Percentiles rank a stretch among this genome's conserved stretches.
Evolutionary conservation across 2,797 vertebrate species (phyloP).

Genomic region (Helicolenus hilgendorfi): DNA sequence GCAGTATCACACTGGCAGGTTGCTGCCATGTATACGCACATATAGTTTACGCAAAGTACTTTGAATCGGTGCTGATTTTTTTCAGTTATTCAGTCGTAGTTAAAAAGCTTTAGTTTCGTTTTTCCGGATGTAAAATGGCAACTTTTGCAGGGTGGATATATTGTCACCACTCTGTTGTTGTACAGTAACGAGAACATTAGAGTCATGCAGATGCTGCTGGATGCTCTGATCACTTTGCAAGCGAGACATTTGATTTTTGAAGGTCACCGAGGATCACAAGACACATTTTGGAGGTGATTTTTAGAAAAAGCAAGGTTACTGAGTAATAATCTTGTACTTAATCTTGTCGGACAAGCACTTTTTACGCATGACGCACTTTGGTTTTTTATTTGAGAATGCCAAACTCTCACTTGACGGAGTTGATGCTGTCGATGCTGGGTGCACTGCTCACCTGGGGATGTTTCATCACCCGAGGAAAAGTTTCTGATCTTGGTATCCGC

Average conservation of each 20-base stretch:
- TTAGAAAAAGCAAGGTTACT: not conserved
- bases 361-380: slow-evolving; percentile 37
- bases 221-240: not conserved
- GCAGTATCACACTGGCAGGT: not conserved
- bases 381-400: slow-evolving; percentile 75
- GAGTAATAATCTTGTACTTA: no score
- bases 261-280: not conserved
- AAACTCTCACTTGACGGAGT: slow-evolving; percentile 89
- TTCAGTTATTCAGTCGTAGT: not conserved
- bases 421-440: slow-evolving; percentile 89
- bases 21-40: not conserved
- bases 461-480: slow-evolving; percentile 67
- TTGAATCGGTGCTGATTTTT: not conserved
- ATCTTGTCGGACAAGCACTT: not conserved
- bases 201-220: not conserved
- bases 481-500: slow-evolving; percentile 83
- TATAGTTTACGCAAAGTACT: not conserved
- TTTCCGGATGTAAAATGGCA: not conserved
- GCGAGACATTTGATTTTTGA: not conserved
- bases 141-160: not conserved
- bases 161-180: not conserved
- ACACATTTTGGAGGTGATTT: not conserved
- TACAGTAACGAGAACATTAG: not conserved
- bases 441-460: slow-evolving; percentile 85
- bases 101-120: not conserved